Evolutionary conservation across 2,888 invertebrate species (phyloP), one percentile per base, ranked within the genome.

Genomic region (Meteorus colon): DNA sequence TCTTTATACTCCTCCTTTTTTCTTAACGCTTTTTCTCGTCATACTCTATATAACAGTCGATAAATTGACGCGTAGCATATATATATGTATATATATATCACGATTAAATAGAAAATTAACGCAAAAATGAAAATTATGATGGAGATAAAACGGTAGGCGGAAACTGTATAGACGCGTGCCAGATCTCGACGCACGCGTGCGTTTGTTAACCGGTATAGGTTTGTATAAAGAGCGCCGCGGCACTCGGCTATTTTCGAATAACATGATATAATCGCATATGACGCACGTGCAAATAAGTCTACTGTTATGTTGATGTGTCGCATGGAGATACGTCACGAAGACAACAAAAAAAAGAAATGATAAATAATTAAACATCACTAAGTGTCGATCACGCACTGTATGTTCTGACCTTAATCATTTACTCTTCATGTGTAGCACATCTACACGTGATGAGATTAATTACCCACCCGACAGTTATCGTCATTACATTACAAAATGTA

Each of bases 131-230:
- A n/a, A 16, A 19, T 8, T 19, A 19, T 55, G 69, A 68, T 31
- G 81, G 77, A 77, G 66, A 62, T 70, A 71, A 78, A 75, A 78
- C 79, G 76, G 79, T 78, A 81, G 79, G 81, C 79, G 78, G 77
- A 77, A 63, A 59, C 27, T 60, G 41, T 41, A 48, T 62, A 71
- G 86, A 86, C 87, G 87, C 87, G 87, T 86, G 87, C 87, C 87
- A 83, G 85, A 82, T 83, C 80, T 55, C 73, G 82, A 82, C 82
- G 84, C 86, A 86, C 86, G 86, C 86, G 87, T 86, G 87, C 85
- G 80, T 81, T 79, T 82, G 78, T 80, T 81, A 55, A 55, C 79
- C 82, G 85, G 81, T 80, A 48, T 45, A 63, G 60, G 70, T 78
- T 72, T 76, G 78, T 72, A 55, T 34, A 73, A 70, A 85, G 29